A percentile compares a stretch with the other conserved stretches of the same genome.
These are phyloP conservation scores for Crocuta crocuta DNA, from an alignment of 2,113 vertebrate genomes.

Conservation along the genomic window DNA sequence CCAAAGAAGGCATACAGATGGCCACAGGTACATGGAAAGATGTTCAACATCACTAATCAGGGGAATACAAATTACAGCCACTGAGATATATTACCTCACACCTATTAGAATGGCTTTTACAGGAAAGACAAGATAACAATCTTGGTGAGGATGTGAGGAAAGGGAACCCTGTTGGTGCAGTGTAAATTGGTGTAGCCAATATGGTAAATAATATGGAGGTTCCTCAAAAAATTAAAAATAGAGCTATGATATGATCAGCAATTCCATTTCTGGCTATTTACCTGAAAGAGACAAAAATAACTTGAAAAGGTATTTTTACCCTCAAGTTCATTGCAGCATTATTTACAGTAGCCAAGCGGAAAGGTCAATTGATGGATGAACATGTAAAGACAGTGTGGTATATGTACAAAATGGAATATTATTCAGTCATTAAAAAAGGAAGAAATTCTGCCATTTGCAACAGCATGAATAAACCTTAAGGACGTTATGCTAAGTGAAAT, in stretches of 20 bases:
- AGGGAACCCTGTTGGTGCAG: neutral
- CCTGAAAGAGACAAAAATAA: neutral
- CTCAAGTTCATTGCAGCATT: neutral
- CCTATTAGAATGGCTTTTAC: neutral
- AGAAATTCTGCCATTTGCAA: neutral
- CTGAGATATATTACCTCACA: neutral
- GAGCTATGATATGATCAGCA: neutral
- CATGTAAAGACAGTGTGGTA: neutral
- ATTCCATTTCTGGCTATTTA: neutral
- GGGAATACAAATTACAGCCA: neutral
- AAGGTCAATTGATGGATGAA: neutral
- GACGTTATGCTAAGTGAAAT: neutral
- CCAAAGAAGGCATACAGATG: neutral
- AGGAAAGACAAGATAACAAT: neutral
- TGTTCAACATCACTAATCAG: neutral
- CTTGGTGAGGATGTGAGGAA: neutral
- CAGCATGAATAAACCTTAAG: neutral
- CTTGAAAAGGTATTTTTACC: neutral
- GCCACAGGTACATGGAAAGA: neutral
- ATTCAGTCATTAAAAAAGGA: neutral
- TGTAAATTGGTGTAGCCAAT: neutral
- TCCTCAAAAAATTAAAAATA: neutral
- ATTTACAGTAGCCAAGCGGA: neutral
- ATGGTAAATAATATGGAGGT: neutral
- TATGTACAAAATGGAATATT: neutral